Evolutionary conservation across 2,113 vertebrate species (phyloP), one percentile per base, ranked within the genome.

Genomic region (Ictidomys tridecemlineatus): DNA sequence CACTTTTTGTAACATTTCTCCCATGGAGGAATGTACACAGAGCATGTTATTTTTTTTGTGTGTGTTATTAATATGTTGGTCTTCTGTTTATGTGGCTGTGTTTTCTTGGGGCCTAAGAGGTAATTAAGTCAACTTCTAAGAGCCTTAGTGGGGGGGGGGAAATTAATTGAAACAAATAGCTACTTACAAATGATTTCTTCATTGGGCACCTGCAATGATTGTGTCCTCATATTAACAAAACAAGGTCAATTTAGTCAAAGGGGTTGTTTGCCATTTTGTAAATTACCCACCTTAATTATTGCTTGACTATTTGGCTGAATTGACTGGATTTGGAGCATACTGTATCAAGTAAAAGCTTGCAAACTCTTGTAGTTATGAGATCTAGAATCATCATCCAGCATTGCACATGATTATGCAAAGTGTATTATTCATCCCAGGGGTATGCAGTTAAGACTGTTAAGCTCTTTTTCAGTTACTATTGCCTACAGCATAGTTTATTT

Each of bases 291-390:
- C 73, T 95, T 84, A 70, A 85, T 37, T 89, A 77, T 88, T 93
- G 90, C 94, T 95, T 96, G 93, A 97, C 61, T 92, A 45, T 93
- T 94, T 95, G 93, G 82, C 95, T 93, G 80, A 96, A 95, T 80
- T 93, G 67, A 95, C 77, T 97, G 87, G 88, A 90, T 91, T 92
- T 97, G 93, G 51, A 48, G 56, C 96, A 78, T 95, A 37, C 22
- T 72, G 72, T 98, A 84, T 97, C 83, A 98, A 98, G 92, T 96
- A 98, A 97, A 98, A 97, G 98, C 98, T 98, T 99, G 98, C 97
- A 98, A 97, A 95, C 88, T 85, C 87, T 96, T 97, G 89, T 98
- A 98, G 98, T 97, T 98, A 95, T 97, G 95, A 97, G 90, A 97
- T 98, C 93, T 98, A 98, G 97, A 98, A 95, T 98, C 97, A 94